A percentile compares a stretch with the other conserved stretches of the same genome.
Conservation (phyloP, 2,888 invertebrate species). For the Yponomeuta evonymella region DNA sequence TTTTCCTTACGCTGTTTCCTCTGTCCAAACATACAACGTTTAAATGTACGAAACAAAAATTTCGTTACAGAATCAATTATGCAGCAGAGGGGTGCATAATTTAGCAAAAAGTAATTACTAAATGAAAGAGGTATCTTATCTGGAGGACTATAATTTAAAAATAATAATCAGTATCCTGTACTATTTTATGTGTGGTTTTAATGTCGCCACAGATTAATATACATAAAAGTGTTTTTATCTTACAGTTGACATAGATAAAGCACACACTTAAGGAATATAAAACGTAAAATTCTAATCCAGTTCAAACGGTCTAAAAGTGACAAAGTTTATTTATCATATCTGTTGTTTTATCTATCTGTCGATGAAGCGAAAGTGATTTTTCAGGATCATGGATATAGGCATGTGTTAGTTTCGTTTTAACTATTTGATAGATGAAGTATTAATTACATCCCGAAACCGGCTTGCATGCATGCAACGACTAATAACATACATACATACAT, state of each 20-base stretch:
- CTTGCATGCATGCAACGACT: too few species aligned
- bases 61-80: conserved; percentile 38
- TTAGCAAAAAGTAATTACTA: conserved; percentile 62
- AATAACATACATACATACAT: too few species aligned
- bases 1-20: background rate
- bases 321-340: too few species aligned
- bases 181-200: background rate
- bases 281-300: too few species aligned
- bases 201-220: background rate
- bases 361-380: too few species aligned
- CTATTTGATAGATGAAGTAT: too few species aligned
- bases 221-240: background rate
- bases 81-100: conserved; percentile 61
- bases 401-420: too few species aligned
- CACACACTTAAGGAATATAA: too few species aligned
- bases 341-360: too few species aligned
- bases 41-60: conserved; percentile 35
- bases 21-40: background rate
- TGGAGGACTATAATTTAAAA: conserved; percentile 37
- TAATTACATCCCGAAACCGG: too few species aligned
- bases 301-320: too few species aligned
- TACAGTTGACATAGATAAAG: background rate
- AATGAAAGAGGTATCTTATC: conserved; percentile 57
- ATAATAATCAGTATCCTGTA: conserved; percentile 28
- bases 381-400: too few species aligned